Evolutionary conservation across 2,797 vertebrate species (phyloP), one percentile per base, ranked within the genome.

Genomic region (Alfaro cultratus): DNA sequence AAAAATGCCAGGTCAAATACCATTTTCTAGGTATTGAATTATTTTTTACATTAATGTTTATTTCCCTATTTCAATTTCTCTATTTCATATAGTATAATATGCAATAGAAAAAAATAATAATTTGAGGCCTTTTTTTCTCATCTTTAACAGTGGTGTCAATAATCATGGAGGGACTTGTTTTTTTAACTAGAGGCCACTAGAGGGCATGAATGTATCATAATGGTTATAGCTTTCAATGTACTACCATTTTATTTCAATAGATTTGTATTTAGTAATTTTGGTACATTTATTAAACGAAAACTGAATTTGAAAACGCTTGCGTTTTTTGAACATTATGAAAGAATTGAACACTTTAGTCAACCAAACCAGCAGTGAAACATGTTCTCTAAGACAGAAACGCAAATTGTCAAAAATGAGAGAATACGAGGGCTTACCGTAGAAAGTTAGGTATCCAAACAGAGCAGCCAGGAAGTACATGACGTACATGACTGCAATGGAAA

Each of bases 381-480:
- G 12, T 71, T 45, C 41, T 71, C 13, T 45, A 8, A 43, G 45
- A 79, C 4, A 79, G 60, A 75, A 9, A 57, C 31, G 74, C 8
- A 68, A 26, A 81, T 2, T 43, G 29, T 49, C 4, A 29, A 71
- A 45, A 71, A 71, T 45, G 41, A 46, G 60, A 67, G 75, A 83
- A 64, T 80, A 73, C 68, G 64, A 85, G 57, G 86, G 84, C 97
- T 94, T 96, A 99, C 98, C 97, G 3, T 98, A 98, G 95, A 99
- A 99, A 0, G 98, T 99, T 95, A 99, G 97, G 96, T 99, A 99
- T 96, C 98, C 98, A 41, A 99, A 99, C 79, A 99, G 97, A 78
- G 98, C 98, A 18, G 98, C 98, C 95, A 99, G 93, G 95, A 99
- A 98, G 95, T 99, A 99, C 98, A 99, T 99, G 95, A 96, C 51